phyloP scores from a whole-genome alignment of 2,888 invertebrate species.

The Hyposoter didymator region DNA sequence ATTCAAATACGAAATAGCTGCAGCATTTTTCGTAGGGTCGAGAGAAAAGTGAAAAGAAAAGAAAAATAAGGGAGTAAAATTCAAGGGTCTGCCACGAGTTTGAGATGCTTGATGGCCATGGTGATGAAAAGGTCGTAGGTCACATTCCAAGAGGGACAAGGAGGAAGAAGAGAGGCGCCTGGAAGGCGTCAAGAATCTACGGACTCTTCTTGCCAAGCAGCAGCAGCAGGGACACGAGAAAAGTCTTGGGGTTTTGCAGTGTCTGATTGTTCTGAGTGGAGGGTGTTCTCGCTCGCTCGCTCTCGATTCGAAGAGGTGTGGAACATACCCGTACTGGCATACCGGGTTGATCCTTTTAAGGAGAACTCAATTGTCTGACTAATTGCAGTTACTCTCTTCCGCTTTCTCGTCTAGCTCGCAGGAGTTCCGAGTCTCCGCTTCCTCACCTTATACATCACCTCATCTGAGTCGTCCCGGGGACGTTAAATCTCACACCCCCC shows the following conservation, averaged over 20 bases:
- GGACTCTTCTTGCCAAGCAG: not conserved
- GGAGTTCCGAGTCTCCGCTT: slow-evolving; percentile 49
- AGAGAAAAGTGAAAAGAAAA: slow-evolving; percentile 31
- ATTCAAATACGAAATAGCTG: slow-evolving; percentile 56
- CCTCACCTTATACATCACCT: slow-evolving; percentile 53
- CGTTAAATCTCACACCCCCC: slow-evolving; percentile 39
- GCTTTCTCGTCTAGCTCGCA: slow-evolving; percentile 54
- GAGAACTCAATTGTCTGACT: slow-evolving; percentile 80
- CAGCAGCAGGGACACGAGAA: slow-evolving; percentile 14
- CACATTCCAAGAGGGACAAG: slow-evolving; percentile 39
- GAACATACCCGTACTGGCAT: slow-evolving; percentile 63
- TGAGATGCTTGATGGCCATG: slow-evolving; percentile 45
- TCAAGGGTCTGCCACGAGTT: slow-evolving; percentile 12
- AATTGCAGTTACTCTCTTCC: slow-evolving; percentile 78
- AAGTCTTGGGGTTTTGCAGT: slow-evolving; percentile 47
- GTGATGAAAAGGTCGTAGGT: slow-evolving; percentile 60
- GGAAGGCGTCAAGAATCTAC: slow-evolving; percentile 49
- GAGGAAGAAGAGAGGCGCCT: slow-evolving; percentile 9
- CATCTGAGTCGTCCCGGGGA: slow-evolving; percentile 23
- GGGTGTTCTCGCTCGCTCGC: slow-evolving; percentile 10
- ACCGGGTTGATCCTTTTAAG: slow-evolving; percentile 75
- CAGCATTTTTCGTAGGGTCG: not conserved
- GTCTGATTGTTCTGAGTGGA: slow-evolving; percentile 57
- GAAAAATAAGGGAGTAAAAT: slow-evolving; percentile 44
- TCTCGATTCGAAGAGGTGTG: slow-evolving; percentile 22